Evolutionary conservation across 2,888 invertebrate species (phyloP).

Genomic region (Ophioninae sp.): DNA sequence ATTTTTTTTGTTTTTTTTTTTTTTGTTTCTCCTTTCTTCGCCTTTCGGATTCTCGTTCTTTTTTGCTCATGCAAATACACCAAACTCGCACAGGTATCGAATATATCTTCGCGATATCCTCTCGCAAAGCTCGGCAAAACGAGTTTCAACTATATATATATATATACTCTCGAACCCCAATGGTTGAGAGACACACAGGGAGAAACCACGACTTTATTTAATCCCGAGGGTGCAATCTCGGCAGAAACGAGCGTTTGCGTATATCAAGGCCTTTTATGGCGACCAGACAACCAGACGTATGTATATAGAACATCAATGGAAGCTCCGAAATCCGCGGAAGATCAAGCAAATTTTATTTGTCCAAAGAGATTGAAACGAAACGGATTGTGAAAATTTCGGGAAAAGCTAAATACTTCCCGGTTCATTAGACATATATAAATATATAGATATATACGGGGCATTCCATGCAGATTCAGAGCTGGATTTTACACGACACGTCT

Average conservation of each 20-base stretch:
- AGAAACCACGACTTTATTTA: slow-evolving; percentile 37
- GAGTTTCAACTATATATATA: slow-evolving; percentile 17
- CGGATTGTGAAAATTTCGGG: slow-evolving; percentile 17
- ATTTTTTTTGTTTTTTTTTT: slow-evolving; percentile 2
- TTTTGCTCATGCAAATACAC: slow-evolving; percentile 19
- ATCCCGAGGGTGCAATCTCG: slow-evolving; percentile 55
- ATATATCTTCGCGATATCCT: slow-evolving; percentile 30
- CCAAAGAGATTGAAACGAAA: slow-evolving; percentile 35
- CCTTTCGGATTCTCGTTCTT: background rate
- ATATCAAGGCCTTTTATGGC: background rate
- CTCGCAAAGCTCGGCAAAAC: slow-evolving; percentile 8
- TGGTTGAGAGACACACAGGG: background rate
- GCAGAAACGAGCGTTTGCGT: slow-evolving; percentile 32
- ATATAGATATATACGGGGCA: background rate
- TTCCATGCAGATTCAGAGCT: too few species aligned
- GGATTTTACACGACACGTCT: too few species aligned
- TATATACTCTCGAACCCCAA: slow-evolving; percentile 2
- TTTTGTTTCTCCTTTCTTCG: background rate
- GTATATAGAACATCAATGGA: slow-evolving; percentile 20
- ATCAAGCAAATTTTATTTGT: slow-evolving; percentile 57
- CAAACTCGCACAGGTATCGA: slow-evolving; percentile 12
- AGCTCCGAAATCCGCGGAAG: slow-evolving; percentile 25
- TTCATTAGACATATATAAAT: slow-evolving; percentile 15
- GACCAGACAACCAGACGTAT: slow-evolving; percentile 5
- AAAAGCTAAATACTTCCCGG: background rate